Percentiles rank a stretch among this genome's conserved stretches.
Evolutionary conservation across 2,113 vertebrate genomes (phyloP).

Genomic region (Paradoxurus hermaphroditus): DNA sequence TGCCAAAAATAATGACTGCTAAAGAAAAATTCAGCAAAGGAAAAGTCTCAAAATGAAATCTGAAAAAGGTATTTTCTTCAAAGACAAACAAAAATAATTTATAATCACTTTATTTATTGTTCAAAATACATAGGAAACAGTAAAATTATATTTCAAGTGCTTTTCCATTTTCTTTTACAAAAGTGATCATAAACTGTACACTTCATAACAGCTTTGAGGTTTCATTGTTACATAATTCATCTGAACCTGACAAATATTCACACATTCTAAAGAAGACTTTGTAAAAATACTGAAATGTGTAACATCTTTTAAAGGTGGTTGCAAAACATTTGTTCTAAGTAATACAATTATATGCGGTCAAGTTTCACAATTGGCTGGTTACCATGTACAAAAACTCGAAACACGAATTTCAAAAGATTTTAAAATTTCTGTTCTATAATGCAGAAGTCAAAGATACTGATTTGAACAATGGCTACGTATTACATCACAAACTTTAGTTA

Average conservation of each 20-base stretch:
- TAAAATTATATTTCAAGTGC: conserved; percentile 92
- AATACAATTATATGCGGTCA: conserved; percentile 82
- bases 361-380: conserved; percentile 89
- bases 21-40: background rate
- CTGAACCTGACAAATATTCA: conserved; percentile 86
- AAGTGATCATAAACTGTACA: conserved; percentile 99
- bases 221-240: conserved; percentile 86
- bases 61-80: conserved; percentile 36
- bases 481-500: conserved; percentile 88
- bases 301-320: conserved; percentile 83
- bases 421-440: conserved; percentile 71
- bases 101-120: conserved; percentile 88
- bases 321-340: conserved; percentile 83
- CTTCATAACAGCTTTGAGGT: conserved; percentile 89
- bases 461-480: conserved; percentile 82
- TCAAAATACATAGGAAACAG: conserved; percentile 99
- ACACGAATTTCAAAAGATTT: conserved; percentile 82
- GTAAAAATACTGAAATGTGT: conserved; percentile 86
- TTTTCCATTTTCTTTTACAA: conserved; percentile 93
- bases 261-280: conserved; percentile 84
- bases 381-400: conserved; percentile 87
- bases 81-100: conserved; percentile 66
- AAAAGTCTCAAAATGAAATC: background rate
- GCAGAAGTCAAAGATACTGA: conserved; percentile 81
- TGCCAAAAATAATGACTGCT: background rate